Percentiles rank a stretch among this genome's conserved stretches.
phyloP scores from a whole-genome alignment of 2,888 invertebrate species.

The Eupelmus urozonus region DNA sequence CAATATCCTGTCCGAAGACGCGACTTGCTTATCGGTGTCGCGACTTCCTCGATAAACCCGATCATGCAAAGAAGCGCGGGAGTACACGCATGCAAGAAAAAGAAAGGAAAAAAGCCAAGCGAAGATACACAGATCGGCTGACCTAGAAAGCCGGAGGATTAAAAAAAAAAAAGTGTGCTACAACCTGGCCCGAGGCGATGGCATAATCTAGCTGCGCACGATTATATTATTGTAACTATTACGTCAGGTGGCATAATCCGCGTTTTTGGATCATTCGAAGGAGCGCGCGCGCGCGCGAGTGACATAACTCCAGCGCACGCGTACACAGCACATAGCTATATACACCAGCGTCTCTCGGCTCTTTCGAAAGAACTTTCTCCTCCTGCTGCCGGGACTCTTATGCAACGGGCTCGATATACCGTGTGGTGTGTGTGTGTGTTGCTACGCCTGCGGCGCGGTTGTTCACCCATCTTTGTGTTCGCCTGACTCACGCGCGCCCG shows the following conservation, averaged over 20 bases:
- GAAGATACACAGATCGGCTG: background rate
- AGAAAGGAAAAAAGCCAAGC: background rate
- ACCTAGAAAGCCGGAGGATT: background rate
- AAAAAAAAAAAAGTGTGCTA: background rate
- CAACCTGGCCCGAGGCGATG: background rate
- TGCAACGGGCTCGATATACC: slow-evolving; percentile 30
- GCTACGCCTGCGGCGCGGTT: slow-evolving; percentile 25
- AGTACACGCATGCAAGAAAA: background rate
- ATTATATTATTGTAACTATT: slow-evolving; percentile 35
- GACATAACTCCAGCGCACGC: slow-evolving; percentile 2
- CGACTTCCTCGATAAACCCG: background rate
- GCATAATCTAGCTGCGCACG: slow-evolving; percentile 6
- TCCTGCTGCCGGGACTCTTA: background rate
- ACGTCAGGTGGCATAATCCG: slow-evolving; percentile 26
- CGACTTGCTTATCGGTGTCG: background rate
- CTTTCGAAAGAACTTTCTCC: slow-evolving; percentile 58
- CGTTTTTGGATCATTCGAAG: slow-evolving; percentile 37
- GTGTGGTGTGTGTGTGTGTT: background rate
- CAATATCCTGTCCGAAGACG: slow-evolving; percentile 16
- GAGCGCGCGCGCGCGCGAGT: background rate
- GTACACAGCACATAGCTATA: background rate
- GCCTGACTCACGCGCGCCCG: background rate
- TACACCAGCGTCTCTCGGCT: background rate
- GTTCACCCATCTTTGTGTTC: slow-evolving; percentile 46
- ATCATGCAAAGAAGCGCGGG: background rate